phyloP scores from a whole-genome alignment of 2,797 vertebrate species.

The Emys orbicularis region DNA sequence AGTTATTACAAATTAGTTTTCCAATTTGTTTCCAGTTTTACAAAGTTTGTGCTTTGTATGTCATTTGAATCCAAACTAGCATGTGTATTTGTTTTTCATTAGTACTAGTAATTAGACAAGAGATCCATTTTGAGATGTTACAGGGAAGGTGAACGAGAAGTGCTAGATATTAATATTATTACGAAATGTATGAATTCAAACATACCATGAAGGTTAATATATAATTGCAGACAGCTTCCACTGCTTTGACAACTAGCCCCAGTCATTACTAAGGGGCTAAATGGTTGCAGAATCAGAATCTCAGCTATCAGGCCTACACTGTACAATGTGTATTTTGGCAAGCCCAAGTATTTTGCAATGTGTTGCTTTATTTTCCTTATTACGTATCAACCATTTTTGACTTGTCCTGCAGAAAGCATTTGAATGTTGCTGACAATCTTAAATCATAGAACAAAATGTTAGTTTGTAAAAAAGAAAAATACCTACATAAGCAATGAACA shows the following conservation, averaged over 20 bases:
- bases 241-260: background rate
- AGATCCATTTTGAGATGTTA: background rate
- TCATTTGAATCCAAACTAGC: background rate
- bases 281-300: background rate
- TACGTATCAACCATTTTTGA: background rate
- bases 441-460: background rate
- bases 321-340: background rate
- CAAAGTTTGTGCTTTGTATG: background rate
- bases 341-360: background rate
- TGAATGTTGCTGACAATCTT: background rate
- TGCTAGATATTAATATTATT: background rate
- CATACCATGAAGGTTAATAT: background rate
- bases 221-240: background rate
- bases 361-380: conserved; percentile 3
- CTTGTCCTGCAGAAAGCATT: background rate
- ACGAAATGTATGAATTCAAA: background rate
- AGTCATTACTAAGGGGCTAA: background rate
- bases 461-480: background rate
- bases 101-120: background rate
- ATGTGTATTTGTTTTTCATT: background rate
- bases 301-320: background rate
- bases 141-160: background rate
- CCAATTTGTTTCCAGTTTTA: background rate
- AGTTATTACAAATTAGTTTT: background rate
- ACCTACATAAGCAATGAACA: background rate